Percentiles rank a stretch among this genome's conserved stretches.
Evolutionary conservation across 2,797 vertebrate species (phyloP).

Genomic region (Miichthys miiuy): DNA sequence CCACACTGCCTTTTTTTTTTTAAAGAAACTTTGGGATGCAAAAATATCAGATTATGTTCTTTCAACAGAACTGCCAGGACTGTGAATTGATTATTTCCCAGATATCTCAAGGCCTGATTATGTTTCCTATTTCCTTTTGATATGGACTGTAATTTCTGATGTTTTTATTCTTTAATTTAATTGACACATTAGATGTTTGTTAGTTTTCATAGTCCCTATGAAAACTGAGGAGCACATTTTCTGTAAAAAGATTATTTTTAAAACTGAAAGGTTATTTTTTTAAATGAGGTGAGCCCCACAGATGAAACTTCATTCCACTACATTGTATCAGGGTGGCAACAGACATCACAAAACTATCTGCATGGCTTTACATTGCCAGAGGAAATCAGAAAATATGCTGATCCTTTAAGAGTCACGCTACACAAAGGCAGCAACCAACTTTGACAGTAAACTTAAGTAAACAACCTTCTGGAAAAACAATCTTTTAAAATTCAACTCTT

Average conservation of each 20-base stretch:
- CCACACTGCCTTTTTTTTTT: too few species aligned
- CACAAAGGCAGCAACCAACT: slow-evolving; percentile 9
- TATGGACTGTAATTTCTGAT: not conserved
- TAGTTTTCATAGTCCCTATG: too few species aligned
- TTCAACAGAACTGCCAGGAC: not conserved
- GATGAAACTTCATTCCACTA: not conserved
- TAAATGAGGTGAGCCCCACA: not conserved
- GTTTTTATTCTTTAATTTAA: not conserved
- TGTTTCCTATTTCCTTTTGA: not conserved
- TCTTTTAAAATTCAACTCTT: slow-evolving; percentile 53
- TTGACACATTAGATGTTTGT: not conserved
- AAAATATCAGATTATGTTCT: not conserved
- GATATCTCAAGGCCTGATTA: not conserved
- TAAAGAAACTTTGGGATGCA: too few species aligned
- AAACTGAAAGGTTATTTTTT: not conserved
- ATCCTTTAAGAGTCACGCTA: not conserved
- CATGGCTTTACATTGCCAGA: not conserved
- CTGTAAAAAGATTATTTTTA: not conserved
- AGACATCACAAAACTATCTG: not conserved
- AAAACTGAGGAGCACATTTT: not conserved
- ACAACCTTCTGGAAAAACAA: slow-evolving; percentile 50
- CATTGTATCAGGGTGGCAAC: not conserved
- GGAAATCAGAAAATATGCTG: not conserved
- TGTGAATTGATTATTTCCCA: not conserved
- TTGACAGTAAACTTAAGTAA: slow-evolving; percentile 36